Conservation (phyloP, 2,113 vertebrate species). For the Hoplias malabaricus region DNA sequence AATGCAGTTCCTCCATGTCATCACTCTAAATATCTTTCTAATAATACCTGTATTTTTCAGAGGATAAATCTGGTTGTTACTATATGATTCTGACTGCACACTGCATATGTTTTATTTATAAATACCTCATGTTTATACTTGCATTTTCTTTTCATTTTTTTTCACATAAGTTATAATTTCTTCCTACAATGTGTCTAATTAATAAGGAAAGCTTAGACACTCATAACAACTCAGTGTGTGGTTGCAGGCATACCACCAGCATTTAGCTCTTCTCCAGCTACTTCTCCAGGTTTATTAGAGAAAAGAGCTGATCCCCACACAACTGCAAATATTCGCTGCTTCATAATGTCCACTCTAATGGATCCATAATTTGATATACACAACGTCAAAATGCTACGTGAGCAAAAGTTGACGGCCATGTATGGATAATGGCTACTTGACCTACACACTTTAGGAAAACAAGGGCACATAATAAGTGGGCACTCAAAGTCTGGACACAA, state of each 20-base stretch:
- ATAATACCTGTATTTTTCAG: too few relatives aligned
- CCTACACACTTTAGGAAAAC: slow-evolving; percentile 44
- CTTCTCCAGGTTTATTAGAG: background rate
- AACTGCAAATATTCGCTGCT: slow-evolving; percentile 13
- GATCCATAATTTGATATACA: slow-evolving; percentile 59
- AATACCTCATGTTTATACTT: background rate
- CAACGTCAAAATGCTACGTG: slow-evolving; percentile 59
- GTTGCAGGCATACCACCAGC: background rate
- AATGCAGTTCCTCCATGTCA: too few relatives aligned
- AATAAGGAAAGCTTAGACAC: background rate
- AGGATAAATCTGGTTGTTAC: too few relatives aligned
- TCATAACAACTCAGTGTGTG: background rate
- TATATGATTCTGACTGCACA: too few relatives aligned
- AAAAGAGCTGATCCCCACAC: slow-evolving; percentile 21
- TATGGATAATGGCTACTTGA: slow-evolving; percentile 59
- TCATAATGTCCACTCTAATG: slow-evolving; percentile 56
- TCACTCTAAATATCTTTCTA: too few relatives aligned
- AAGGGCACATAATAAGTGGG: slow-evolving; percentile 43
- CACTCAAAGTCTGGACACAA: slow-evolving; percentile 42
- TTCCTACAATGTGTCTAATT: background rate
- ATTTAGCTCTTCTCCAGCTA: background rate
- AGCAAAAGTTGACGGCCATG: slow-evolving; percentile 54
- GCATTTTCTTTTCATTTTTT: background rate
- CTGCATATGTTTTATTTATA: too few relatives aligned
- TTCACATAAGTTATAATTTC: background rate